These are phyloP conservation scores for Nyctibius grandis DNA, from an alignment of 2,797 vertebrate species.

Conservation along the genomic window DNA sequence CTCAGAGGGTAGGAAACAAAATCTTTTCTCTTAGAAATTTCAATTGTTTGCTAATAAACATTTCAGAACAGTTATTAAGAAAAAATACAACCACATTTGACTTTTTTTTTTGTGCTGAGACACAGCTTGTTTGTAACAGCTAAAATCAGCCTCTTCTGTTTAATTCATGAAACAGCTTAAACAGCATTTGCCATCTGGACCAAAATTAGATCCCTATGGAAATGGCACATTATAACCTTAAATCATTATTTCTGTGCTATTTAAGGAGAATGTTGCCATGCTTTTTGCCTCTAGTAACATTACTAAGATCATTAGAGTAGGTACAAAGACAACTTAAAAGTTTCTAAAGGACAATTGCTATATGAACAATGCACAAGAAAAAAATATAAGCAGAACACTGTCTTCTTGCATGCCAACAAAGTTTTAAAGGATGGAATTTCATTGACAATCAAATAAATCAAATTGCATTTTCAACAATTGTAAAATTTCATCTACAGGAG, in stretches of 20 bases:
- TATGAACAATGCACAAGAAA: neutral
- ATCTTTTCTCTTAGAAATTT: neutral
- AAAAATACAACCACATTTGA: neutral
- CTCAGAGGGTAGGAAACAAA: neutral
- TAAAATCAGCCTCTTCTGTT: neutral
- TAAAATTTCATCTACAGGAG: neutral
- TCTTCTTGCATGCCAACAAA: neutral
- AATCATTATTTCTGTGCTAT: slow-evolving; percentile 21
- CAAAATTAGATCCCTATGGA: slow-evolving; percentile 7
- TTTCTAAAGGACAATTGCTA: neutral
- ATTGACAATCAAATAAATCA: neutral
- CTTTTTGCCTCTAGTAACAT: neutral
- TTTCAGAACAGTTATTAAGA: neutral
- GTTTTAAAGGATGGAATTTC: neutral
- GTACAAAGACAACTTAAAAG: neutral
- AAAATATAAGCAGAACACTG: neutral
- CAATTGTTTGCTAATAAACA: neutral
- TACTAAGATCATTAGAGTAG: neutral
- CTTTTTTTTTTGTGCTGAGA: neutral
- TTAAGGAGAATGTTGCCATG: neutral
- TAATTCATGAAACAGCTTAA: slow-evolving; percentile 40
- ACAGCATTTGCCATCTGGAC: slow-evolving; percentile 33
- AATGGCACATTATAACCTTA: slow-evolving; percentile 16
- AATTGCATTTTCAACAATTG: neutral
- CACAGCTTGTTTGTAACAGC: neutral